Base-by-base conservation (phyloP, 1,140 invertebrate species). In the Phortica variegata region DNA sequence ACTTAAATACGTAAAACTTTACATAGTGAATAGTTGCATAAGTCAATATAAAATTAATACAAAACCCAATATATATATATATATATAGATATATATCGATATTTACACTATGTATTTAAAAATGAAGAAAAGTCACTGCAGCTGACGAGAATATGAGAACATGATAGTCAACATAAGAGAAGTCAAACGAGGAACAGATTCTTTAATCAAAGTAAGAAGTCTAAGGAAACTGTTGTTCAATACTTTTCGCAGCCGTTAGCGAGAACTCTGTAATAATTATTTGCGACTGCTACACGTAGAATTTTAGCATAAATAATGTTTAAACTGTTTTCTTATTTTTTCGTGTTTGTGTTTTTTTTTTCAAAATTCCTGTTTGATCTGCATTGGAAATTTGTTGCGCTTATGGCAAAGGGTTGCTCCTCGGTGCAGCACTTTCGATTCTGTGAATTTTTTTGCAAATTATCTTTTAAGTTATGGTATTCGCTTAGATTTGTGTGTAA, bases 1-100 rank as follows among this genome's bases (percentile, higher is more conserved):
- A 71, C 63, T 66, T 56, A 71, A 71, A 71, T 71, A 71, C 62
- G 68, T 71, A 71, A 70, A 63, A 52, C 53, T 71, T 71, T 71
- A 71, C 66, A 66, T 71, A 71, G 66, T 71, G 71, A 71, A 71
- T 71, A 70, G 59, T 65, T 52, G 57, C 36, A 42, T 70, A 70
- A 70, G 61, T 18, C 16, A n/a, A 43, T 18, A 43, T 32, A 32
- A 23, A 29, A 29, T 29, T 52, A 33, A 37, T 39, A 47, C 34
- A 10, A 39, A 32, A 46, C 29, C 48, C 48, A 55, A 29, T 50
- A 43, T 45, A 61, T 33, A 40, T 32, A 59, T 44, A 53, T 49
- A 60, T 17, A 34, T 43, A 47, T 29, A 45, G 40, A 43, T 49
- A 58, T 58, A 49, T 46, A 53, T 45, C 26, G 60, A 57, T 23